Base-by-base conservation (phyloP, 1,140 invertebrate genomes). In the Cherax destructor region DNA sequence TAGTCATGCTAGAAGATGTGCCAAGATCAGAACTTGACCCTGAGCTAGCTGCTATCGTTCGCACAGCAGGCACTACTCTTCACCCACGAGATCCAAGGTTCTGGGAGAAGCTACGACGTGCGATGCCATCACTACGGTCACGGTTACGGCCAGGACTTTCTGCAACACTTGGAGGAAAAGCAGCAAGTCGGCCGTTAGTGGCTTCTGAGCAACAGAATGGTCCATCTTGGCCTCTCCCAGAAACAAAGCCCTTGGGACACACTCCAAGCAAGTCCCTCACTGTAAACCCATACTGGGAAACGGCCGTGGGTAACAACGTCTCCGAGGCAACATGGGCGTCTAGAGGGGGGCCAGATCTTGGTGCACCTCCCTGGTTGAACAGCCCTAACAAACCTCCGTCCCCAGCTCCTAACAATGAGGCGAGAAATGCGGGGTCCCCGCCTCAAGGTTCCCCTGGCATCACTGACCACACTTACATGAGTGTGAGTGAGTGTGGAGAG, bases 231-330 rank as follows among this genome's bases (percentile, higher is more conserved):
- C 92, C 80, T 24, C n/a, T 80, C n/a, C 91, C 84, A 4, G 91
- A 92, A 56, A 79, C 79, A 47, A 91, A 91, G 76, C 69, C 56
- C n/a, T 47, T 77, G n/a, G 84, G 84, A 1, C 61, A 61, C n/a
- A 80, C 61, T n/a, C 50, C 90, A 24, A 80, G 86, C 10, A 93
- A 93, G 74, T 92, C 84, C 80, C 86, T 93, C 24, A 92, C 88
- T 18, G 88, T 93, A 1, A 93, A 93, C 49, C 92, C 92, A 3
- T 93, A 93, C 69, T 93, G 92, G 92, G 92, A 93, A n/a, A 93
- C 92, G 4, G 92, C 92, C 21, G 86, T 93, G 47, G 88, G 91
- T 13, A 80, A 85, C 21, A 91, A 87, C 61, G 81, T 88, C 24
- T 24, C 49, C 56, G 88, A 92, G 65, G 91, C 69, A n/a, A 86